Conservation (phyloP, 30 jellyfish, hydroid and myxozoan genomes). For the Hydractinia symbiolongicarpus region DNA sequence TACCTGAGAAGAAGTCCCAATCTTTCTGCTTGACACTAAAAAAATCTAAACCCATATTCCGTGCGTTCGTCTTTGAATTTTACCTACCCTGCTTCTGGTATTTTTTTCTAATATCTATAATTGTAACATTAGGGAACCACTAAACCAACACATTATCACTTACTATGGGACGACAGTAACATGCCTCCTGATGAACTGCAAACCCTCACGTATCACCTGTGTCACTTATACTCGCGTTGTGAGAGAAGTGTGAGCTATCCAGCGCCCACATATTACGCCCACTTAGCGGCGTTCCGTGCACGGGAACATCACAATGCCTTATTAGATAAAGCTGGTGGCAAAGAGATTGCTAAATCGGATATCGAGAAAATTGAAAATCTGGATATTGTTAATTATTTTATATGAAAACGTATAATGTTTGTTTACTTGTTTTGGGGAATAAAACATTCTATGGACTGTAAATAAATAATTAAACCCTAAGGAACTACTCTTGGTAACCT, state of each 20-base stretch:
- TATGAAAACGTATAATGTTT: not conserved
- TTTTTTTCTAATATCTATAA: not conserved
- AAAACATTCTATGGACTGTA: too few species aligned
- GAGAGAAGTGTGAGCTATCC: constrained; percentile 65
- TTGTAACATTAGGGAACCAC: constrained; percentile 55
- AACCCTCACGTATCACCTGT: constrained; percentile 38
- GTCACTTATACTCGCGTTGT: constrained; percentile 63
- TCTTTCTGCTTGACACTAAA: too few species aligned
- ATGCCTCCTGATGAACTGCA: constrained; percentile 58
- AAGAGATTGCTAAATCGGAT: not conserved
- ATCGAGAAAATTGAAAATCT: not conserved
- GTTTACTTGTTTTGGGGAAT: too few species aligned
- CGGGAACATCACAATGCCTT: constrained; percentile 43
- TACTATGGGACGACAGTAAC: constrained; percentile 50
- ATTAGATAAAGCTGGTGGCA: not conserved
- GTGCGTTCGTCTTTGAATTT: not conserved
- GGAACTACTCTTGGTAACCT: too few species aligned
- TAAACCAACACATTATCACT: constrained; percentile 62
- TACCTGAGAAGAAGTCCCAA: too few species aligned
- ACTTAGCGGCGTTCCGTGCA: constrained; percentile 65
- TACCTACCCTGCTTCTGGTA: not conserved
- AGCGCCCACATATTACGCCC: constrained; percentile 83
- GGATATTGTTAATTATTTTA: constrained; percentile 4
- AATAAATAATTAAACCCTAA: too few species aligned
- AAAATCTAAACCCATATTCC: too few species aligned